Base-by-base conservation (phyloP, 1,140 invertebrate species). In the Penaeus indicus region DNA sequence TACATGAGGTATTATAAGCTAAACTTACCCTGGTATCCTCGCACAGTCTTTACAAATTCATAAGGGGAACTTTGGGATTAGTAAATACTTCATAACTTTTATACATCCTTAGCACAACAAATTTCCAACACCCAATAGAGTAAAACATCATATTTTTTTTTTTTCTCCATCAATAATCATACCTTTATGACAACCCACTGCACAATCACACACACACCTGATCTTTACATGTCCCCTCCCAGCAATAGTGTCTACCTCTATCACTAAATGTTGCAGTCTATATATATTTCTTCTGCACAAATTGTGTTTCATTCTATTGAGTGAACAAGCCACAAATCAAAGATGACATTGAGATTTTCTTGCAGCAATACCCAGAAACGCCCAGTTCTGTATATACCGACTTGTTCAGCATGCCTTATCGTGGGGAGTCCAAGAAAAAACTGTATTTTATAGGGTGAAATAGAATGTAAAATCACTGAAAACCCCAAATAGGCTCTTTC, bases 261-360 rank as follows among this genome's bases (percentile, higher is more conserved):
- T 87, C 62, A 87, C 85, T 87, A 87, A 61, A 75, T 80, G 85
- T 87, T 82, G 85, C 85, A 87, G 27, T 84, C 67, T 82, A 86
- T 79, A 86, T 81, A 87, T 87, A 84, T 84, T 78, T 61, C 61
- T 83, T 88, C 81, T 88, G 86, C 87, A 88, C 81, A 88, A 78
- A 79, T 88, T 88, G 87, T 88, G 87, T 88, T 88, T 88, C 87
- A 84, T 88, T 88, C 87, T 84, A 84, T 84, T 88, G 81, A 88
- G 87, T 88, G 60, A 84, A 88, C 87, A 88, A 83, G 87, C 80
- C 81, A 77, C 42, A 67, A 78, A 88, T 80, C 78, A 80, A 60
- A 60, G 78, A 80, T 80, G 78, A 80, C 78, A 61, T 54, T 54
- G 72, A 77, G 75, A 63, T 79, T 86, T 86, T 86, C 75, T 86